Conservation (phyloP, 2,113 vertebrate species). For the Prolemur simus region DNA sequence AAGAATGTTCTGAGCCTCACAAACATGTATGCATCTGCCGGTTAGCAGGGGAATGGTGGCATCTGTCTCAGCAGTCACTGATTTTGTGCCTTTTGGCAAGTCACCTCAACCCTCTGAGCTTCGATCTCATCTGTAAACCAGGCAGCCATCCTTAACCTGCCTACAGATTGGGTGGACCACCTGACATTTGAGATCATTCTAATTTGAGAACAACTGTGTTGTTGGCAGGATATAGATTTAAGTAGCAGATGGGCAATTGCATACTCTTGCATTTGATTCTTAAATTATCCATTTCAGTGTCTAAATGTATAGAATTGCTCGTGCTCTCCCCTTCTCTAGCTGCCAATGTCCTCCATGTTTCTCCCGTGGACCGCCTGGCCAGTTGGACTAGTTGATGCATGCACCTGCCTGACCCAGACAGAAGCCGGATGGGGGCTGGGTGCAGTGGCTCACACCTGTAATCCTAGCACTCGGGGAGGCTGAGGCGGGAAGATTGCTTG, state of each 20-base stretch:
- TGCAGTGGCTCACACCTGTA: too few relatives aligned
- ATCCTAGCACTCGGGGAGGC: too few relatives aligned
- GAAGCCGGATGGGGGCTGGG: not conserved
- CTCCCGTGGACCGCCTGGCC: not conserved
- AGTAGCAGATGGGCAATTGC: conserved; percentile 19
- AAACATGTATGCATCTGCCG: not conserved
- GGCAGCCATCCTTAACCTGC: not conserved
- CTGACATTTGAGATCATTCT: conserved; percentile 26
- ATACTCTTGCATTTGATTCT: conserved; percentile 11
- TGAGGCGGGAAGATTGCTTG: too few relatives aligned
- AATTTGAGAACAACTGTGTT: not conserved
- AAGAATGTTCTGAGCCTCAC: not conserved
- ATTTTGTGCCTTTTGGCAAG: not conserved
- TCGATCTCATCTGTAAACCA: not conserved
- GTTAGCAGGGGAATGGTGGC: not conserved
- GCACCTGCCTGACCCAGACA: not conserved
- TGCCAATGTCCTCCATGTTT: not conserved
- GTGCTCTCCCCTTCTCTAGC: not conserved
- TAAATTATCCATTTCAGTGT: not conserved
- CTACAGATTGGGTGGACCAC: not conserved
- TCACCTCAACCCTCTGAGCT: not conserved
- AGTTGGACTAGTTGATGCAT: not conserved
- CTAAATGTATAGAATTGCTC: not conserved
- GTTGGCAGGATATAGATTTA: not conserved
- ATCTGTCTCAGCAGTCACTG: not conserved